Conservation (phyloP, 2,113 vertebrate genomes). For the Leucosticte australis region DNA sequence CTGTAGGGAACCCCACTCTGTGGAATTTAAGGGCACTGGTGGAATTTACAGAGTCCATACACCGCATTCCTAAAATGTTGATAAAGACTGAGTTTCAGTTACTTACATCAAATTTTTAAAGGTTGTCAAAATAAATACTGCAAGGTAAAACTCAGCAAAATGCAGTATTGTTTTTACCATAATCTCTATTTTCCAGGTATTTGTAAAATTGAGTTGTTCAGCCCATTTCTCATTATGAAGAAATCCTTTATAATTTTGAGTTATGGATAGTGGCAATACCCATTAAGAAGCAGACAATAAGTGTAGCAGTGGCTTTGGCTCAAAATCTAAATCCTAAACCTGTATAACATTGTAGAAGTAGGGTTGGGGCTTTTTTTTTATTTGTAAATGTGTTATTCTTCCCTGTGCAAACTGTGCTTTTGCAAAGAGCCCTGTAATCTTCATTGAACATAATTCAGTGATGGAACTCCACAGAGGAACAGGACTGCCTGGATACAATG, state of each 20-base stretch:
- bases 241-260: not conserved
- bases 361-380: not conserved
- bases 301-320: not conserved
- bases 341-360: not conserved
- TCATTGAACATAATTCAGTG: not conserved
- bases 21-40: conserved; percentile 4
- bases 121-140: not conserved
- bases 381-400: not conserved
- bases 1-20: not conserved
- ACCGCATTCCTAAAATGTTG: not conserved
- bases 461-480: not conserved
- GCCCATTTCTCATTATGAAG: not conserved
- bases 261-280: not conserved
- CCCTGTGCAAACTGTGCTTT: not conserved
- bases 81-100: not conserved
- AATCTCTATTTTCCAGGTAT: not conserved
- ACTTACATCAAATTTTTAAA: not conserved
- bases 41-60: not conserved
- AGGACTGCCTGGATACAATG: not conserved
- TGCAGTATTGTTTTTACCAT: not conserved
- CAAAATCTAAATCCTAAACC: not conserved
- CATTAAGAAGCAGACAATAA: not conserved
- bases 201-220: not conserved
- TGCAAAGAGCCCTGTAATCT: not conserved
- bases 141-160: not conserved